These are phyloP conservation scores for Coendou prehensilis DNA, from an alignment of 2,797 vertebrate species.

Conservation along the genomic window DNA sequence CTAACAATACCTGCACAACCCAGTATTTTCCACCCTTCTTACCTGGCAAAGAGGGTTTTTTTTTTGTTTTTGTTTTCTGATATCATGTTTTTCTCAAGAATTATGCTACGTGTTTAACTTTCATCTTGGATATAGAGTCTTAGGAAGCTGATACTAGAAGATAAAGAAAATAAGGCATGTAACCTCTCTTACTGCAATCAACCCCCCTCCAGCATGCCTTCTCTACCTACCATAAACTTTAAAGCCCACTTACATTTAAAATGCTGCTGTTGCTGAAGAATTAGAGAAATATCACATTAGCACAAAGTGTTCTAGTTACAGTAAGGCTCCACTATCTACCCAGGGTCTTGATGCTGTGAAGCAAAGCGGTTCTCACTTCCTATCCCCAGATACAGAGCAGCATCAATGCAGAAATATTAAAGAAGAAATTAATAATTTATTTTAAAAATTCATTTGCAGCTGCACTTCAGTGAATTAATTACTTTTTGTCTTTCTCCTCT, in stretches of 20 bases:
- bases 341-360: conserved; percentile 2
- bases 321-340: not conserved
- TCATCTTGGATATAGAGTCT: conserved; percentile 26
- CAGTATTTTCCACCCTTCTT: not conserved
- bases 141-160: conserved; percentile 61
- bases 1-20: not conserved
- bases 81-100: conserved; percentile 23
- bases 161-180: conserved; percentile 48
- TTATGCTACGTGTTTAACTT: not conserved
- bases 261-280: conserved; percentile 33
- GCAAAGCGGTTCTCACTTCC: not conserved
- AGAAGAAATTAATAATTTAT: conserved; percentile 85
- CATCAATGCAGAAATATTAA: conserved; percentile 80
- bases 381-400: conserved; percentile 72
- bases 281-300: not conserved
- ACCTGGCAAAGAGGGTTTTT: not conserved
- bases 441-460: conserved; percentile 83
- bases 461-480: conserved; percentile 83
- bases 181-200: not conserved
- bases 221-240: not conserved
- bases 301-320: not conserved
- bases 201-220: not conserved
- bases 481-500: conserved; percentile 78
- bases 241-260: not conserved
- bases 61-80: conserved; percentile 1